Conservation (phyloP, 2,113 vertebrate species). For the Cryptomyrus ogoouensis region DNA sequence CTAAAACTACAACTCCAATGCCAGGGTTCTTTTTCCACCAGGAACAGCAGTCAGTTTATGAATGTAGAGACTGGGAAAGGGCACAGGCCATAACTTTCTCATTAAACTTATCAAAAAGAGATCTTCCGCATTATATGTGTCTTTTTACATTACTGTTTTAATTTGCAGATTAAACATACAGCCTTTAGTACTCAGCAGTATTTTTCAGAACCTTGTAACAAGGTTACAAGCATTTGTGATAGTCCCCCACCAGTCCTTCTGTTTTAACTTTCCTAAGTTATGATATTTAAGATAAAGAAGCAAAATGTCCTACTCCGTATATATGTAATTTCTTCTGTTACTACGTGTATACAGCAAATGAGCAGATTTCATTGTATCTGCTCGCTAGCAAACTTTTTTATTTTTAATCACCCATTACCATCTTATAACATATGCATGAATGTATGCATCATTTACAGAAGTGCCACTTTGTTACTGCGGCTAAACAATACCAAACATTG, state of each 20-base stretch:
- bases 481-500: not conserved
- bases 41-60: not conserved
- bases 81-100: not conserved
- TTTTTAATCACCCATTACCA: not conserved
- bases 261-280: not conserved
- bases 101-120: not conserved
- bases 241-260: not conserved
- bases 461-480: not conserved
- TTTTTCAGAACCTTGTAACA: not conserved
- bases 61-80: not conserved
- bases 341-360: not conserved
- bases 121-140: not conserved
- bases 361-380: not conserved
- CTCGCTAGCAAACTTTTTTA: not conserved
- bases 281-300: not conserved
- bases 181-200: not conserved
- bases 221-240: not conserved
- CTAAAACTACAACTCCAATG: not conserved
- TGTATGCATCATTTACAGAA: not conserved
- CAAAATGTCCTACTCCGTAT: not conserved
- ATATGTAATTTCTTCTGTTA: not conserved
- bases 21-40: not conserved
- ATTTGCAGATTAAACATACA: not conserved
- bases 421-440: not conserved
- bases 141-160: not conserved